A percentile compares a stretch with the other conserved stretches of the same genome.
Conservation (phyloP, 2,888 invertebrate genomes). For the Ditula angustiorana region DNA sequence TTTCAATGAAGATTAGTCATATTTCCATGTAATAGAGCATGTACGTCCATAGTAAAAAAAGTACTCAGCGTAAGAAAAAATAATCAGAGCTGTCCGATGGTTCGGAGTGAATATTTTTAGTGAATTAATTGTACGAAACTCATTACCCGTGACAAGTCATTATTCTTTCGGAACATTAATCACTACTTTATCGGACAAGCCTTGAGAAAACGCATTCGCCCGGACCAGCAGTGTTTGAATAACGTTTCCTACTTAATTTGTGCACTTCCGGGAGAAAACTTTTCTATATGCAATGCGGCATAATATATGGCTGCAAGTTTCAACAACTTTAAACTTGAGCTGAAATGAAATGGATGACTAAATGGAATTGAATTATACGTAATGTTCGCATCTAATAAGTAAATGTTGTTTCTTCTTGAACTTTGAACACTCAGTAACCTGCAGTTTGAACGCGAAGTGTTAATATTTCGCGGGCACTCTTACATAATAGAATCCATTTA, state of each 20-base stretch:
- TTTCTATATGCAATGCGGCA: constrained; percentile 33
- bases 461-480: too few relatives aligned
- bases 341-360: constrained; percentile 27
- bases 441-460: too few relatives aligned
- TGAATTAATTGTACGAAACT: constrained; percentile 36
- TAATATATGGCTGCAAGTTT: constrained; percentile 36
- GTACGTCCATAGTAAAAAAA: too few relatives aligned
- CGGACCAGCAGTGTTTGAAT: constrained; percentile 36
- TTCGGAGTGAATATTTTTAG: constrained; percentile 28
- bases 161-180: constrained; percentile 42
- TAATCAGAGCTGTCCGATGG: constrained; percentile 22
- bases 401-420: background rate
- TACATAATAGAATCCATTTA: too few relatives aligned
- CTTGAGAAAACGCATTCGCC: constrained; percentile 37
- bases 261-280: constrained; percentile 43
- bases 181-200: constrained; percentile 39
- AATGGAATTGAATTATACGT: constrained; percentile 32
- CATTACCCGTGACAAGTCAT: constrained; percentile 40
- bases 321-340: constrained; percentile 26
- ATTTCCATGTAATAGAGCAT: too few relatives aligned
- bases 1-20: too few relatives aligned
- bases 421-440: too few relatives aligned
- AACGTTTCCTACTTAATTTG: constrained; percentile 42
- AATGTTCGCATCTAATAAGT: constrained; percentile 8
- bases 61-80: background rate